Evolutionary conservation across 2,113 vertebrate species (phyloP).

Genomic region (Larimichthys crocea): DNA sequence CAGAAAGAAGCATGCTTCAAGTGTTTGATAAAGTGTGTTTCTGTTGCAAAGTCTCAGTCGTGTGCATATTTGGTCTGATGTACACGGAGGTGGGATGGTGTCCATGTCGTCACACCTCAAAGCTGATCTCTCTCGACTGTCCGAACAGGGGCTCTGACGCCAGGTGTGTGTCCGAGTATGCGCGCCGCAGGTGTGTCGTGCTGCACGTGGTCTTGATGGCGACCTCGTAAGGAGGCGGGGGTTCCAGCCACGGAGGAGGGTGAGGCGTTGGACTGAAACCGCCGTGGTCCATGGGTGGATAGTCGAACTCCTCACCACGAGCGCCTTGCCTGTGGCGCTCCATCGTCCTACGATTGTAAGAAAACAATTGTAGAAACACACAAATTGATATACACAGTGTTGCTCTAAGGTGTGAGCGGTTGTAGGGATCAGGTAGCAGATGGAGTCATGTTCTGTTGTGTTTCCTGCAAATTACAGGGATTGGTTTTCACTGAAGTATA

Average conservation of each 20-base stretch:
- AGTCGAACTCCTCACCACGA: conserved; percentile 83
- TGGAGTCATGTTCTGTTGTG: conserved; percentile 18
- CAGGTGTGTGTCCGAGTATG: conserved; percentile 85
- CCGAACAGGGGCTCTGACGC: conserved; percentile 83
- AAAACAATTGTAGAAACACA: background rate
- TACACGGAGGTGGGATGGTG: background rate
- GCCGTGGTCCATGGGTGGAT: conserved; percentile 83
- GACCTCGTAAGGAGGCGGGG: conserved; percentile 86
- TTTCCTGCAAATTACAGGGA: conserved; percentile 23
- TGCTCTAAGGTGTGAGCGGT: conserved; percentile 9
- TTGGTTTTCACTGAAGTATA: conserved; percentile 18
- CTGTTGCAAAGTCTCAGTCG: background rate
- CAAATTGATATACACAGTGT: background rate
- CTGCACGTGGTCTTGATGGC: conserved; percentile 87
- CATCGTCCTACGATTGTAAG: conserved; percentile 71
- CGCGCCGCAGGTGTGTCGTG: conserved; percentile 85
- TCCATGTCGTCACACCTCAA: conserved; percentile 81
- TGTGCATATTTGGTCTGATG: background rate
- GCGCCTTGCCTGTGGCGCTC: conserved; percentile 72
- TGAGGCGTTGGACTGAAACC: conserved; percentile 80
- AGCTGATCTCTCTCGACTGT: conserved; percentile 86
- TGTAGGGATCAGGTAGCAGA: conserved; percentile 27
- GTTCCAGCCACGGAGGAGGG: conserved; percentile 82
- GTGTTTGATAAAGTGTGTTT: conserved; percentile 18
- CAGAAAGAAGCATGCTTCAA: conserved; percentile 59